Evolutionary conservation across 2,888 invertebrate species (phyloP).

Genomic region (Andrena flavipes): DNA sequence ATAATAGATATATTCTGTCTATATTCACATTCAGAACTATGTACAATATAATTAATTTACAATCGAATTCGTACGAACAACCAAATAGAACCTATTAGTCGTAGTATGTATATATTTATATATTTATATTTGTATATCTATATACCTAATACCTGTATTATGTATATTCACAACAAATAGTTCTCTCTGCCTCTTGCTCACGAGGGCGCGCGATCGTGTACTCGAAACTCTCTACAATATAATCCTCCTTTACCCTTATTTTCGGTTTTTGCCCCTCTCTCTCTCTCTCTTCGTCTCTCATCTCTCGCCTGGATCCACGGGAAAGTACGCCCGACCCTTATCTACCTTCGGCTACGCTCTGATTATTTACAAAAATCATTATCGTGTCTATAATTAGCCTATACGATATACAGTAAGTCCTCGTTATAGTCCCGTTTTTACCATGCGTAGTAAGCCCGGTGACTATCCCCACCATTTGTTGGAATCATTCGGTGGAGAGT

Average conservation of each 20-base stretch:
- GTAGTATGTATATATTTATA: conserved; percentile 69
- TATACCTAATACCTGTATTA: conserved; percentile 77
- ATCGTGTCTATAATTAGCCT: conserved; percentile 68
- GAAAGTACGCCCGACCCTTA: conserved; percentile 46
- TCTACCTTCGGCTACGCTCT: conserved; percentile 29
- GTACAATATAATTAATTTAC: conserved; percentile 83
- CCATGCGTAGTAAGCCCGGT: too few relatives aligned
- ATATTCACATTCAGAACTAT: conserved; percentile 85
- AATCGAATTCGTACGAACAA: conserved; percentile 82
- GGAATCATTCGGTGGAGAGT: too few relatives aligned
- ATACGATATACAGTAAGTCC: conserved; percentile 76
- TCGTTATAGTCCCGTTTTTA: too few relatives aligned
- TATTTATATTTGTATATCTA: conserved; percentile 69
- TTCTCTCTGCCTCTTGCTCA: conserved; percentile 40
- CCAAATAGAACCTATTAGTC: conserved; percentile 77
- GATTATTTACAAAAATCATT: conserved; percentile 79
- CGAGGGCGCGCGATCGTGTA: conserved; percentile 70
- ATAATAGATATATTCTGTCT: conserved; percentile 79
- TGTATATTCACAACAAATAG: conserved; percentile 81
- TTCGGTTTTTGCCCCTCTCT: conserved; percentile 4
- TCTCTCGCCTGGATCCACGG: conserved; percentile 10
- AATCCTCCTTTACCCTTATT: conserved; percentile 18
- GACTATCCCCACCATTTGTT: too few relatives aligned
- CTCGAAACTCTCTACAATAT: conserved; percentile 43
- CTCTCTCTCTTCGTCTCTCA: neutral